Percentiles rank a stretch among this genome's conserved stretches.
phyloP scores from a whole-genome alignment of 1,140 invertebrate genomes.

The Brachionus plicatilis region DNA sequence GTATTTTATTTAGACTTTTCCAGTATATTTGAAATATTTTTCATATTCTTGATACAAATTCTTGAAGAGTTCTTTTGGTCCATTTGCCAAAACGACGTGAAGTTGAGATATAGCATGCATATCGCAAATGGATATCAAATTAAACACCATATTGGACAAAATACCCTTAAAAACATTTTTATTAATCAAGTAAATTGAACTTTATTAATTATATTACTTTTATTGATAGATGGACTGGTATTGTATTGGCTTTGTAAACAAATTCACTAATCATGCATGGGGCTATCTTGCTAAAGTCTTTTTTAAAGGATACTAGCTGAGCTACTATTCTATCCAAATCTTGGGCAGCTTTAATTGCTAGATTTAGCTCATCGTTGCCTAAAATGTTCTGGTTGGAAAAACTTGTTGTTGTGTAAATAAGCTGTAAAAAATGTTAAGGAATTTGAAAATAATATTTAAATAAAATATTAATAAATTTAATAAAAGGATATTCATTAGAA shows the following conservation, averaged over 20 bases:
- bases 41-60: slow-evolving; percentile 33
- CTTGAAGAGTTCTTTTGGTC: slow-evolving; percentile 36
- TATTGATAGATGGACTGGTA: slow-evolving; percentile 4
- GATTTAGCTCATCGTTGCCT: not conserved
- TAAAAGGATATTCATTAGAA: slow-evolving; percentile 39
- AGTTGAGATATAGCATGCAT: slow-evolving; percentile 25
- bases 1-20: slow-evolving; percentile 14
- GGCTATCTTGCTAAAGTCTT: slow-evolving; percentile 22
- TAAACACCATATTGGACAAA: not conserved
- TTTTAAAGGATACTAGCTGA: slow-evolving; percentile 10
- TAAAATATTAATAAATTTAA: not conserved
- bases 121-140: slow-evolving; percentile 32
- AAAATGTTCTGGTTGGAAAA: not conserved
- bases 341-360: slow-evolving; percentile 34
- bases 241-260: slow-evolving; percentile 24
- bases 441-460: not conserved
- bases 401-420: slow-evolving; percentile 2
- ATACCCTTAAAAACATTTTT: not conserved
- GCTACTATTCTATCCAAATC: slow-evolving; percentile 26
- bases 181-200: not conserved
- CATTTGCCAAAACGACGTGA: slow-evolving; percentile 9
- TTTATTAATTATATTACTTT: not conserved
- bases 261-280: slow-evolving; percentile 35
- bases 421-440: slow-evolving; percentile 35
- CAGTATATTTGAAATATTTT: slow-evolving; percentile 40